A percentile compares a stretch with the other conserved stretches of the same genome.
These are phyloP conservation scores for Pteruthius melanotis DNA, from an alignment of 2,113 vertebrate genomes.

Conservation along the genomic window DNA sequence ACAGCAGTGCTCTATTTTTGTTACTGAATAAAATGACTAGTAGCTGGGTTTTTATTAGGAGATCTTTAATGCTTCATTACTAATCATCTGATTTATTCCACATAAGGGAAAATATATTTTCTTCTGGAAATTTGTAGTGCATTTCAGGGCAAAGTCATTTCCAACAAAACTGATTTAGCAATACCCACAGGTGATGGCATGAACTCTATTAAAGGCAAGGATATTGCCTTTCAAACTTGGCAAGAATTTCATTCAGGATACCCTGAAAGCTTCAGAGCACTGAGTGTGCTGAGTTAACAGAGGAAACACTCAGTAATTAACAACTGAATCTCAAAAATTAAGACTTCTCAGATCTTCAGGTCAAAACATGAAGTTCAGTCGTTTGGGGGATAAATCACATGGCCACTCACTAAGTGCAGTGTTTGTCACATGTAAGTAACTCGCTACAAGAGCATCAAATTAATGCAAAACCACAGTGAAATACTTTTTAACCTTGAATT, in stretches of 20 bases:
- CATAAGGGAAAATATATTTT: neutral
- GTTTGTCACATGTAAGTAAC: neutral
- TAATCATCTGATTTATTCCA: conserved; percentile 7
- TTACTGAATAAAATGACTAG: neutral
- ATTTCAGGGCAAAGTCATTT: neutral
- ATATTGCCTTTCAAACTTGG: neutral
- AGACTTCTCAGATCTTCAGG: neutral
- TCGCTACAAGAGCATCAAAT: neutral
- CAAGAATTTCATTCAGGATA: neutral
- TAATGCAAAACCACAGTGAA: neutral
- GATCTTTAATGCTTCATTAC: neutral
- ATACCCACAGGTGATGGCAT: conserved; percentile 11
- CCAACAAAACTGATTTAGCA: conserved; percentile 6
- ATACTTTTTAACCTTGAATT: neutral
- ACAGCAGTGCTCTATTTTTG: neutral
- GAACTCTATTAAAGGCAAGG: neutral
- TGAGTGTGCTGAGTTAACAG: neutral
- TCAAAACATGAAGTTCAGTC: neutral
- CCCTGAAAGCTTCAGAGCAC: neutral
- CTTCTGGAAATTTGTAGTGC: neutral
- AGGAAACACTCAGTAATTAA: neutral
- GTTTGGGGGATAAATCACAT: neutral
- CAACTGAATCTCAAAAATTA: neutral
- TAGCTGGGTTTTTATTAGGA: neutral
- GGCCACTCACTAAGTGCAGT: neutral